Evolutionary conservation across 1,140 invertebrate species (phyloP), one percentile per base, ranked within the genome.

Genomic region (Steinernema feltiae): DNA sequence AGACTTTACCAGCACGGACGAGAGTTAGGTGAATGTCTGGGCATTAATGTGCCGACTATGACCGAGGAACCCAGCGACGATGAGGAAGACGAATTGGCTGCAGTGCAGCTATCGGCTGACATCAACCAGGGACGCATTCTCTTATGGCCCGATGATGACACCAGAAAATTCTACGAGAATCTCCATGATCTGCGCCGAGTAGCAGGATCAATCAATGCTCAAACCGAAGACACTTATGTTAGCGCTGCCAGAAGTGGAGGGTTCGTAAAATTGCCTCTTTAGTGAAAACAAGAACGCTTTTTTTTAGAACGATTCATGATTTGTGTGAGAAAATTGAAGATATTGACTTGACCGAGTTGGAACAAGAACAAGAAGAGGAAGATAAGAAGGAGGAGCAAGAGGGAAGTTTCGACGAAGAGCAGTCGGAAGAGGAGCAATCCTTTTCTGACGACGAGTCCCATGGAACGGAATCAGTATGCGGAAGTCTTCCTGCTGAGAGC

Each of bases 21-120:
- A 29, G 76, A 79, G 12, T 29, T 78, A 0, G 30, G 35, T 2
- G 46, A 32, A 48, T 32, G 32, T 1, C 32, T 73, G 1, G 78
- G 75, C 12, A 2, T 70, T 3, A 1, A 73, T 18, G 46, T 79
- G 71, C 73, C 70, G 32, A 53, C 53, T 18, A 32, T 78, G 53
- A 72, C 73, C 15, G 76, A 79, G 48, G 78, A 79, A 70, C 71
- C 75, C 18, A 79, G 78, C 70, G 78, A 78, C n/a, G 76, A 79
- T 70, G 78, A 79, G 46, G 76, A 78, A 27, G 76, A 76, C 29
- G 78, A 79, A 48, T 24, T 29, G 0, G 78, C 78, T 17, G 73
- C 69, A 24, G 30, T 76, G 31, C 75, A 73, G 70, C 72, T 41
- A 70, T 32, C 32, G 12, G 72, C 27, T n/a, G 27, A 29, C 35